phyloP scores from a whole-genome alignment of 2,113 vertebrate species.

The Gila orcuttii region DNA sequence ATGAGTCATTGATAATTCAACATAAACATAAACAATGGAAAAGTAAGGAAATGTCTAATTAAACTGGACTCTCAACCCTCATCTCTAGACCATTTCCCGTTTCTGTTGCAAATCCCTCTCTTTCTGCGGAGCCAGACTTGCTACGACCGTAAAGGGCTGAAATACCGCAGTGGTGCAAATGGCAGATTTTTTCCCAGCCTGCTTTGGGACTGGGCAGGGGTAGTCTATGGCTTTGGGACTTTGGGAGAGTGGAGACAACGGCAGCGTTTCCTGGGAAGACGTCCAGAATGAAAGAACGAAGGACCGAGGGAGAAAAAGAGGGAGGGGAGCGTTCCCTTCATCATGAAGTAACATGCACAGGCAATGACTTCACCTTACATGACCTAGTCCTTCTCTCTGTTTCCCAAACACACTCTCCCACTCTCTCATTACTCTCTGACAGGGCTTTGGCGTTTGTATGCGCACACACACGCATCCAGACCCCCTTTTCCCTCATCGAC shows the following conservation, averaged over 20 bases:
- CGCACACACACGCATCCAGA: slow-evolving; percentile 50
- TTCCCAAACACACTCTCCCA: slow-evolving; percentile 52
- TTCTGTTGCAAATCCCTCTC: slow-evolving; percentile 25
- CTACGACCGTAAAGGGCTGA: slow-evolving; percentile 52
- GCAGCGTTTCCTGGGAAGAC: slow-evolving; percentile 60
- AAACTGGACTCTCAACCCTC: slow-evolving; percentile 28
- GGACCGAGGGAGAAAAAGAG: slow-evolving; percentile 36
- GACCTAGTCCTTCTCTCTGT: slow-evolving; percentile 53
- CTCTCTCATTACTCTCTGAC: slow-evolving; percentile 60
- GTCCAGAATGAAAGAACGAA: slow-evolving; percentile 43
- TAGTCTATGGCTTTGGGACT: slow-evolving; percentile 49
- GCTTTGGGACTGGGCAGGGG: slow-evolving; percentile 55
- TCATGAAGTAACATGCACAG: slow-evolving; percentile 53
- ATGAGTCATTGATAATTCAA: slow-evolving; percentile 38
- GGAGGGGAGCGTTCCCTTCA: slow-evolving; percentile 44
- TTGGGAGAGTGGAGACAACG: slow-evolving; percentile 51
- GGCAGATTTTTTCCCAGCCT: slow-evolving; percentile 61
- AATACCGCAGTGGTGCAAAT: slow-evolving; percentile 56
- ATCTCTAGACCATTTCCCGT: slow-evolving; percentile 37
- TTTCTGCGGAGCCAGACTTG: slow-evolving; percentile 34
- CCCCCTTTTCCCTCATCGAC: slow-evolving; percentile 57
- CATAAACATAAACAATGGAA: not conserved
- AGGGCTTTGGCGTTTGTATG: slow-evolving; percentile 54
- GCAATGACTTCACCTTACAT: slow-evolving; percentile 56
- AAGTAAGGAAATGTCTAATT: slow-evolving; percentile 2